Percentiles rank a stretch among this genome's conserved stretches.
These are phyloP conservation scores for Phataginus tricuspis DNA, from an alignment of 2,797 vertebrate species.

Conservation along the genomic window DNA sequence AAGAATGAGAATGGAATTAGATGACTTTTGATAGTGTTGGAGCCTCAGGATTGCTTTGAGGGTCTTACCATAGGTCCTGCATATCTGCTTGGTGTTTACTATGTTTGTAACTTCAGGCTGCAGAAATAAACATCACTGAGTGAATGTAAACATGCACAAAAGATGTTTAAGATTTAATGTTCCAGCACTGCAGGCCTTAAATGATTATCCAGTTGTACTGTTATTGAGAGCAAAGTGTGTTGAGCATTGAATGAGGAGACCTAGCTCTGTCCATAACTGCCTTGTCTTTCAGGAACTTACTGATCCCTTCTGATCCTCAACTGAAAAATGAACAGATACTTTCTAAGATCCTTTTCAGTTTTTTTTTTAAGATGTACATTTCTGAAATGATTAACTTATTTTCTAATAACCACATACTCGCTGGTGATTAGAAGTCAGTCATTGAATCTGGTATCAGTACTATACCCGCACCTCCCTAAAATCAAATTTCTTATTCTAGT, in stretches of 20 bases:
- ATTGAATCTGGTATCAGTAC: not conserved
- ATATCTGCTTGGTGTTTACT: not conserved
- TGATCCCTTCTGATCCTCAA: not conserved
- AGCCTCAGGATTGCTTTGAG: not conserved
- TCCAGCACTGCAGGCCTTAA: not conserved
- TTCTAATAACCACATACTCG: not conserved
- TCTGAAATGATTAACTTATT: constrained; percentile 12
- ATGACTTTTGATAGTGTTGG: not conserved
- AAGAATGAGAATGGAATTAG: not conserved
- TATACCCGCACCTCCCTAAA: not conserved
- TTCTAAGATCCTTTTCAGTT: not conserved
- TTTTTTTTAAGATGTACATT: not conserved
- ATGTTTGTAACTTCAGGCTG: not conserved
- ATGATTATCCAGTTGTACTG: not conserved
- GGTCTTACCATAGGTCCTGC: not conserved
- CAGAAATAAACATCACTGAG: not conserved
- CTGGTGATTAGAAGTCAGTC: not conserved
- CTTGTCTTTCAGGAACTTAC: not conserved
- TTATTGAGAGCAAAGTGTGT: not conserved
- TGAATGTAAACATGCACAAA: not conserved
- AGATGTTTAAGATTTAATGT: not conserved
- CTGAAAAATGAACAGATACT: not conserved
- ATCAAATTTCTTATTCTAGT: constrained; percentile 4
- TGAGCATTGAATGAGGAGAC: not conserved
- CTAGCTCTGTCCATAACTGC: not conserved